A percentile compares a stretch with the other conserved stretches of the same genome.
Conservation (phyloP, 1,140 invertebrate species). For the Paraescarpia echinospica region DNA sequence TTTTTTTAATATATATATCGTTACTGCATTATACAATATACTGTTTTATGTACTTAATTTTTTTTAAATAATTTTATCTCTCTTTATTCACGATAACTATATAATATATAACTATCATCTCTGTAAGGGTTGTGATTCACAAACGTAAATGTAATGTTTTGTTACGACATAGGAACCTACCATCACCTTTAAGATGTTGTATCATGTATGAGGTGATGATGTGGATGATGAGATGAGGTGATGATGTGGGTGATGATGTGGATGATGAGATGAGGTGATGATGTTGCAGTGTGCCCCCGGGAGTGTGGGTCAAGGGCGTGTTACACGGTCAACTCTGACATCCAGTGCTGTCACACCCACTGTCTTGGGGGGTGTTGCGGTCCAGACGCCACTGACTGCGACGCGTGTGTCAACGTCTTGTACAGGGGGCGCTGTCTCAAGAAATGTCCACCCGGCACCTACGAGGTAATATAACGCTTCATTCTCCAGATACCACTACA, state of each 20-base stretch:
- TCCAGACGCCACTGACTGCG: slow-evolving; percentile 66
- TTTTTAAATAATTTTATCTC: too few relatives aligned
- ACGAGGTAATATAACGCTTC: slow-evolving; percentile 54
- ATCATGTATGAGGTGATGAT: too few relatives aligned
- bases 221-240: not conserved
- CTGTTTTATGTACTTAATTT: too few relatives aligned
- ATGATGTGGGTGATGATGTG: not conserved
- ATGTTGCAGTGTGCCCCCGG: slow-evolving; percentile 5
- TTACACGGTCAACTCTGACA: not conserved
- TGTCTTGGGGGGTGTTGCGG: slow-evolving; percentile 84
- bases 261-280: not conserved
- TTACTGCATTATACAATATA: too few relatives aligned
- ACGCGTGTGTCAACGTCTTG: slow-evolving; percentile 72
- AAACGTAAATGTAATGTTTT: too few relatives aligned
- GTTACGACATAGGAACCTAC: too few relatives aligned
- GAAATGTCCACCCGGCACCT: slow-evolving; percentile 72
- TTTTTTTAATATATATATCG: too few relatives aligned
- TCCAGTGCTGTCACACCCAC: slow-evolving; percentile 72
- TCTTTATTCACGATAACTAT: too few relatives aligned
- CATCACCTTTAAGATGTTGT: too few relatives aligned
- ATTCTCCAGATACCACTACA: not conserved
- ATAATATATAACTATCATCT: too few relatives aligned
- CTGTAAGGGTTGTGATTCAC: too few relatives aligned
- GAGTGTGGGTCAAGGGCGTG: slow-evolving; percentile 13
- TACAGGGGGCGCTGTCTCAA: slow-evolving; percentile 66